These are phyloP conservation scores for Potorous gilbertii DNA, from an alignment of 2,797 vertebrate species.

Conservation along the genomic window DNA sequence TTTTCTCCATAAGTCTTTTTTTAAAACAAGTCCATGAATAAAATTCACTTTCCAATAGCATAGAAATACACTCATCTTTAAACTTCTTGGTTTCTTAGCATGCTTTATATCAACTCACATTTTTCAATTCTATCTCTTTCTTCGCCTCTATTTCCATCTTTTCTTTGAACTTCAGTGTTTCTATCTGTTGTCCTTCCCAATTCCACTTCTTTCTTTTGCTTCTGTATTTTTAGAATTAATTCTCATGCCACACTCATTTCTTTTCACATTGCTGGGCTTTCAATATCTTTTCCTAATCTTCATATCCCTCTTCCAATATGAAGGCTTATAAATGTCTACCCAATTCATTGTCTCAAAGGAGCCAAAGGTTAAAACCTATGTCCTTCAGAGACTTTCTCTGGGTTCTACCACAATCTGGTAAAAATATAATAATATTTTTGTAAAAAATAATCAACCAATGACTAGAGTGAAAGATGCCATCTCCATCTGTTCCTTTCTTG, in stretches of 20 bases:
- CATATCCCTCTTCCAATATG: neutral
- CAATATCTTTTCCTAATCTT: neutral
- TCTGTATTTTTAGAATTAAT: neutral
- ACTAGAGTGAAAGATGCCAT: neutral
- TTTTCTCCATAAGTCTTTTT: neutral
- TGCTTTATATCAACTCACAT: neutral
- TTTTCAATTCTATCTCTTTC: neutral
- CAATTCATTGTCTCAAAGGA: neutral
- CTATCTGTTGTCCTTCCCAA: neutral
- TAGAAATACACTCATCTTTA: neutral
- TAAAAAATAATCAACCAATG: neutral
- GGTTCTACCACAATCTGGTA: neutral
- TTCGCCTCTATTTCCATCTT: neutral
- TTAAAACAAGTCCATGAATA: neutral
- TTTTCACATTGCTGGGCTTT: neutral
- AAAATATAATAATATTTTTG: too few species aligned
- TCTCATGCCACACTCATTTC: neutral
- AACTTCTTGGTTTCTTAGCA: neutral
- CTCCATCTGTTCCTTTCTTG: neutral
- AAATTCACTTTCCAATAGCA: neutral
- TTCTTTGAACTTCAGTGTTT: neutral
- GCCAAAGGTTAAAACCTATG: neutral
- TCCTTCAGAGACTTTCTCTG: neutral
- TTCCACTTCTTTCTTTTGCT: neutral
- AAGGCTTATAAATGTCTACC: neutral